phyloP scores from a whole-genome alignment of 2,797 vertebrate genomes.

The Sarcoramphus papa region DNA sequence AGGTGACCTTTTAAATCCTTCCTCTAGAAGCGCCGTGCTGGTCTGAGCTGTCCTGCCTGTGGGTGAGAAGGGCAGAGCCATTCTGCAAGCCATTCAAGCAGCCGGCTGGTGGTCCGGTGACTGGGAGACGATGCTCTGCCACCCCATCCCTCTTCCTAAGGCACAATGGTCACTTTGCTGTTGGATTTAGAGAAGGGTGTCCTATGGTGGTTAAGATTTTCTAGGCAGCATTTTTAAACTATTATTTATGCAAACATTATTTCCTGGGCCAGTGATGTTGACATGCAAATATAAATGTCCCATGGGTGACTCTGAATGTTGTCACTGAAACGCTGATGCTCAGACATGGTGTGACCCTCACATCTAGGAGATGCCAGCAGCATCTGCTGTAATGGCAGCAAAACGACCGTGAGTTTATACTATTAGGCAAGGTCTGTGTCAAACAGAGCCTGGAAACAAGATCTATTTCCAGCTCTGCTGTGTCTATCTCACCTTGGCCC shows the following conservation, averaged over 20 bases:
- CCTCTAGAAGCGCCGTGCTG: accelerated
- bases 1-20: background rate
- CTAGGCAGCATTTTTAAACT: background rate
- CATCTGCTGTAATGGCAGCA: background rate
- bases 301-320: background rate
- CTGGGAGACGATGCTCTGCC: background rate
- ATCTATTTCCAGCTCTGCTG: background rate
- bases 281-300: background rate
- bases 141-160: background rate
- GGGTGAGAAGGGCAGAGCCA: background rate
- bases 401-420: background rate
- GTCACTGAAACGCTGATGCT: background rate
- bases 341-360: background rate
- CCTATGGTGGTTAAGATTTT: background rate
- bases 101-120: background rate
- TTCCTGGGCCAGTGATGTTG: background rate
- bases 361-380: background rate
- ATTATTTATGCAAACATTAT: background rate
- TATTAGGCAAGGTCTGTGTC: background rate
- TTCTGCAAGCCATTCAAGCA: background rate
- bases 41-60: background rate
- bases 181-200: background rate
- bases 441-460: background rate
- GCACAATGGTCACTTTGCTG: background rate
- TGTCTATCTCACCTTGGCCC: background rate